These are phyloP conservation scores for Drosophila pruinosa DNA, from an alignment of 1,140 invertebrate genomes.

Conservation along the genomic window DNA sequence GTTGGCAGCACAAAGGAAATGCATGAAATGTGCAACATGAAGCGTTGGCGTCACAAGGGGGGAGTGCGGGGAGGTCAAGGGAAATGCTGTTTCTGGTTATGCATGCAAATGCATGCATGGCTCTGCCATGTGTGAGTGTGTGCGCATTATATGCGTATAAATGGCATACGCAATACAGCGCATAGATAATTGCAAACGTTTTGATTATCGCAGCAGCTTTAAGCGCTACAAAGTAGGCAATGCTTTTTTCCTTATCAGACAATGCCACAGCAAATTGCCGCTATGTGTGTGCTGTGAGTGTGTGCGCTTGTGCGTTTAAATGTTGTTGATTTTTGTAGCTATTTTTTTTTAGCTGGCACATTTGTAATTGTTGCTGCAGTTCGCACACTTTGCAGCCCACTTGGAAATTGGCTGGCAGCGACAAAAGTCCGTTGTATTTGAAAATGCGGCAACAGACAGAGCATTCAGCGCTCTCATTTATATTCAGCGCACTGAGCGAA, in stretches of 20 bases:
- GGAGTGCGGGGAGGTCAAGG: slow-evolving; percentile 4
- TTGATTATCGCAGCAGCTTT: slow-evolving; percentile 48
- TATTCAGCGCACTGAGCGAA: slow-evolving; percentile 42
- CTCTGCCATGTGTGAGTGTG: not conserved
- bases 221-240: slow-evolving; percentile 70
- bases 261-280: not conserved
- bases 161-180: slow-evolving; percentile 41
- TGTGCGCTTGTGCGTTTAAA: not conserved
- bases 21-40: slow-evolving; percentile 75
- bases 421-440: slow-evolving; percentile 52
- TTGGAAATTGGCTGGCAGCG: slow-evolving; percentile 45
- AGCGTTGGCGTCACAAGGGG: slow-evolving; percentile 3
- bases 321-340: not conserved
- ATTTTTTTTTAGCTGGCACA: slow-evolving; percentile 3
- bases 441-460: slow-evolving; percentile 57
- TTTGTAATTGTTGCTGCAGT: slow-evolving; percentile 26
- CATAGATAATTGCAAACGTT: slow-evolving; percentile 60
- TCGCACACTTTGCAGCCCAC: slow-evolving; percentile 8
- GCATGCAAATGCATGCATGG: slow-evolving; percentile 35
- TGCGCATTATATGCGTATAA: slow-evolving; percentile 21
- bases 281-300: not conserved
- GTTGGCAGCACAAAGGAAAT: slow-evolving; percentile 78
- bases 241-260: slow-evolving; percentile 32
- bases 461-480: slow-evolving; percentile 37
- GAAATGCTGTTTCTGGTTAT: slow-evolving; percentile 26